phyloP scores from a whole-genome alignment of 2,797 vertebrate genomes.

The Dendrocincla fuliginosa region DNA sequence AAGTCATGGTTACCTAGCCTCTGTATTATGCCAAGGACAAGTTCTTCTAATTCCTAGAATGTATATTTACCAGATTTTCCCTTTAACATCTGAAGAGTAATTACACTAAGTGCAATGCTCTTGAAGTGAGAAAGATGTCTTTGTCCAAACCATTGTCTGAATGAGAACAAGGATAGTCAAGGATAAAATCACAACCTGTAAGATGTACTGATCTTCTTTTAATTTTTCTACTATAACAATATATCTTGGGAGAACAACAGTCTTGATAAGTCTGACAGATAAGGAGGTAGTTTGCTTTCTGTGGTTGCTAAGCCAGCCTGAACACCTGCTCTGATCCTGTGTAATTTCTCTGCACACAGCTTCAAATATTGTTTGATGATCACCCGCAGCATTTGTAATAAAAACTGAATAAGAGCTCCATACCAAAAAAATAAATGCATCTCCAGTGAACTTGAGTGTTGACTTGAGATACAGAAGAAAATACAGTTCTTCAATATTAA shows the following conservation, averaged over 20 bases:
- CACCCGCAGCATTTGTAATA: not conserved
- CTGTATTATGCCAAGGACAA: not conserved
- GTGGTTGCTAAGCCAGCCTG: not conserved
- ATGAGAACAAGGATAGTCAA: not conserved
- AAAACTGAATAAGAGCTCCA: slow-evolving; percentile 29
- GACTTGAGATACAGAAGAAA: not conserved
- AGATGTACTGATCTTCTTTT: not conserved
- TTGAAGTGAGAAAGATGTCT: not conserved
- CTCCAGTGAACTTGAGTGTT: not conserved
- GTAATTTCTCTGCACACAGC: not conserved
- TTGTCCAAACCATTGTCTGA: not conserved
- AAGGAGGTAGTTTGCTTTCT: not conserved
- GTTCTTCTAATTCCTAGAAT: not conserved
- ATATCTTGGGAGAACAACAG: not conserved
- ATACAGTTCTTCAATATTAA: slow-evolving; percentile 21
- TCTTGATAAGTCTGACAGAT: not conserved
- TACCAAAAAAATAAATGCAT: slow-evolving; percentile 1
- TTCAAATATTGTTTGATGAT: slow-evolving; percentile 43
- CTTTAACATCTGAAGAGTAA: not conserved
- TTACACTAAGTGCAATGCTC: not conserved
- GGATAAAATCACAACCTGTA: not conserved
- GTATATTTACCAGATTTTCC: not conserved
- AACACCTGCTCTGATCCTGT: slow-evolving; percentile 8
- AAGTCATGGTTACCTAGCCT: not conserved
- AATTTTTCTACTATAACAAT: not conserved